phyloP scores from a whole-genome alignment of 2,113 vertebrate genomes.

The Eretmodus cyanostictus region DNA sequence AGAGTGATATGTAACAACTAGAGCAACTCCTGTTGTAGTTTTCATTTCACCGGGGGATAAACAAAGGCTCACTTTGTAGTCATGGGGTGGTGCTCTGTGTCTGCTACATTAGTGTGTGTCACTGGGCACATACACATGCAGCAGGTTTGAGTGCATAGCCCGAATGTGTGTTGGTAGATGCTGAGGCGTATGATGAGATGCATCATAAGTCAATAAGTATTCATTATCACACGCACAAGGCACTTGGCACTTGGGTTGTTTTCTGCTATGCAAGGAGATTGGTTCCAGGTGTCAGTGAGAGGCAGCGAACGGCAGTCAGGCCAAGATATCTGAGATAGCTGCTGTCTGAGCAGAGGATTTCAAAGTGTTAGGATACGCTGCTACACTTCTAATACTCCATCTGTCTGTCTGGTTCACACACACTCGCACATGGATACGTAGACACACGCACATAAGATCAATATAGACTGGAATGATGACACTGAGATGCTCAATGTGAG shows the following conservation, averaged over 20 bases:
- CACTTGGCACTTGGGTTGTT: constrained; percentile 3
- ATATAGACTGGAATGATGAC: constrained; percentile 59
- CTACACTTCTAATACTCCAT: constrained; percentile 56
- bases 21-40: constrained; percentile 41
- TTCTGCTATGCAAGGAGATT: constrained; percentile 6
- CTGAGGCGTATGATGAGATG: constrained; percentile 37
- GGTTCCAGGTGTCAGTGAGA: constrained; percentile 49
- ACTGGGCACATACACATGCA: not conserved
- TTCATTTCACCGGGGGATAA: constrained; percentile 48
- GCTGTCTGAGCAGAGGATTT: constrained; percentile 66
- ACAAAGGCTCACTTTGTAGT: constrained; percentile 39
- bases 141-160: not conserved
- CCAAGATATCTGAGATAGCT: constrained; percentile 59
- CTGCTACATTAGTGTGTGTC: not conserved
- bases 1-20: constrained; percentile 52
- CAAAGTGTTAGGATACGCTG: constrained; percentile 55
- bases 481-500: constrained; percentile 59
- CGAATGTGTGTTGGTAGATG: not conserved
- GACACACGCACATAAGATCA: constrained; percentile 50
- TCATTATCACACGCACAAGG: constrained; percentile 24
- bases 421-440: constrained; percentile 2
- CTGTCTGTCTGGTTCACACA: constrained; percentile 20
- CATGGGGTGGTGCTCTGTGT: not conserved
- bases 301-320: constrained; percentile 30
- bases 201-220: constrained; percentile 27